Evolutionary conservation across 2,888 invertebrate genomes (phyloP).

Genomic region (Cataglyphis albicans): DNA sequence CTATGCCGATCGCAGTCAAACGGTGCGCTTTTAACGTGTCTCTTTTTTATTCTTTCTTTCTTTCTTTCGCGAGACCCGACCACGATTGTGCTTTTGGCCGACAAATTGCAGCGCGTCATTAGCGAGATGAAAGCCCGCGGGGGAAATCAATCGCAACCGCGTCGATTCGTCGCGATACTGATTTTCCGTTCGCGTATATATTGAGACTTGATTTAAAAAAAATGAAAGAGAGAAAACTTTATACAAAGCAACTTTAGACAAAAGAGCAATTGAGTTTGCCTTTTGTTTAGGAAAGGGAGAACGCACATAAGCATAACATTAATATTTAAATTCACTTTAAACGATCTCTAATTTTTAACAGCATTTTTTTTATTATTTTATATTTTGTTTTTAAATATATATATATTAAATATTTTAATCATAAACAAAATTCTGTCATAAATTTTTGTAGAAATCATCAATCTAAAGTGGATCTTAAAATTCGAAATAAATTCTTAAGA

Average conservation of each 20-base stretch:
- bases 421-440: too few species aligned
- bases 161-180: constrained; percentile 14
- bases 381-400: too few species aligned
- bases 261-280: neutral
- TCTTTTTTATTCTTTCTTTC: constrained; percentile 48
- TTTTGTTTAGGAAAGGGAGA: neutral
- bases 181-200: constrained; percentile 15
- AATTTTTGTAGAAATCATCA: too few species aligned
- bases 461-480: too few species aligned
- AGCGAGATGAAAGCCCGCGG: constrained; percentile 65
- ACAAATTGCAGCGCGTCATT: constrained; percentile 80
- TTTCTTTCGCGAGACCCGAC: constrained; percentile 65
- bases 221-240: neutral
- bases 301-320: neutral
- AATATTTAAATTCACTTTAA: neutral
- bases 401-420: too few species aligned
- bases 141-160: constrained; percentile 38
- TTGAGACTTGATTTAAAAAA: constrained; percentile 3
- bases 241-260: neutral
- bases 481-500: too few species aligned
- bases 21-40: constrained; percentile 79
- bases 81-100: constrained; percentile 80
- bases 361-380: too few species aligned
- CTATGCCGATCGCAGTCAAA: constrained; percentile 55
- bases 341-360: neutral